Evolutionary conservation across 2,888 invertebrate species (phyloP), one percentile per base, ranked within the genome.

Genomic region (Heliconius charithonia): DNA sequence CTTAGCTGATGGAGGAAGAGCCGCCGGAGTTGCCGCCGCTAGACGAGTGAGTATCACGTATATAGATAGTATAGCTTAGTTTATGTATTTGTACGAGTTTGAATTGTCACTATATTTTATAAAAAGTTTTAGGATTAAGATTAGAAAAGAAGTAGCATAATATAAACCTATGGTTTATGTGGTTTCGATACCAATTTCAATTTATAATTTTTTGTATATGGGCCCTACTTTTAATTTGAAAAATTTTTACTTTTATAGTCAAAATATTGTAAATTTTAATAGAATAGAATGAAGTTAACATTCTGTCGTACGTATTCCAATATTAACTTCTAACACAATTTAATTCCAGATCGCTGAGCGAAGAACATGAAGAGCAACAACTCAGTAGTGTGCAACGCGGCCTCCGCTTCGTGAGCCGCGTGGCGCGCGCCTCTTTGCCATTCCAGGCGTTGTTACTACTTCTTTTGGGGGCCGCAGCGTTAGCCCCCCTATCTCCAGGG

Each of bases 381-480:
- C 83, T 94, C 81, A 86, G 89, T 22, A 86, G 93, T 16, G 95
- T 98, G 87, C 91, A 88, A 81, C 96, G 97, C 86, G 97, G 98
- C 79, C 97, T 97, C 86, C 96, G 97, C 83, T 98, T 98, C 96
- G 96, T 98, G 90, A 97, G 97, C 85, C 97, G 99, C 87, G 98
- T 98, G 85, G 96, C 98, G 83, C 96, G 98, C 89, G 98, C 98
- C 77, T 98, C 99, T 32, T 96, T 99, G 84, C 99, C 99, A 76
- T 97, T 99, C 90, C 99, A 99, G 95, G 98, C 98, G 81, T 95
- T 99, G 86, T 97, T 99, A 95, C 96, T 99, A 86, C 96, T 99
- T 81, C 96, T 99, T 86, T 96, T 99, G 87, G 99, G 99, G 79
- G 97, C 98, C 80, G 99, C 99, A 75, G 97, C 98, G 76, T 95